A percentile compares a stretch with the other conserved stretches of the same genome.
Evolutionary conservation across 2,888 invertebrate genomes (phyloP).

Genomic region (Ramazzottius varieornatus): DNA sequence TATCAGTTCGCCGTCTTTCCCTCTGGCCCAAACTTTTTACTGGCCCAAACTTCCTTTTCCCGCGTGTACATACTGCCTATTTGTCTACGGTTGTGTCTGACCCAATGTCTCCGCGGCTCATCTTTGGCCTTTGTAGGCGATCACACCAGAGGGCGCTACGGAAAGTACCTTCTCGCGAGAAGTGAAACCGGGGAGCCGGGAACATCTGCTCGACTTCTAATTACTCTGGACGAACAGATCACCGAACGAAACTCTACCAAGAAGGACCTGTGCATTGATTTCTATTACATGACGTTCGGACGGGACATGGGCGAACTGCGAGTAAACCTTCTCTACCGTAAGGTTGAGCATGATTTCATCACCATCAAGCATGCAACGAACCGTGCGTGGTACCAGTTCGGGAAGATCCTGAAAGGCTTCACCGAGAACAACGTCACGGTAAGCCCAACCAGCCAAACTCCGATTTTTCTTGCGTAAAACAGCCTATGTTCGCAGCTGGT

Average conservation of each 20-base stretch:
- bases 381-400: background rate
- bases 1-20: no score
- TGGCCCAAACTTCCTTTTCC: background rate
- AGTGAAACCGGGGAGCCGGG: background rate
- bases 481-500: background rate
- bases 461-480: background rate
- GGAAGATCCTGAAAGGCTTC: background rate
- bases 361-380: background rate
- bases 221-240: background rate
- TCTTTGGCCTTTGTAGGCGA: background rate
- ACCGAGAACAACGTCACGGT: background rate
- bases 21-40: no score
- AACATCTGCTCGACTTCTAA: background rate
- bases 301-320: background rate
- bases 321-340: background rate
- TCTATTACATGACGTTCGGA: slow-evolving; percentile 1
- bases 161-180: background rate
- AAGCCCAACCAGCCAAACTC: background rate
- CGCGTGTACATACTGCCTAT: background rate
- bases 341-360: background rate
- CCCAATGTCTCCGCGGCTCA: background rate
- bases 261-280: background rate
- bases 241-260: background rate
- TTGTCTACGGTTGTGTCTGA: background rate
- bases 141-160: background rate